Evolutionary conservation across 2,888 invertebrate genomes (phyloP).

Genomic region (Hybos culiciformis): DNA sequence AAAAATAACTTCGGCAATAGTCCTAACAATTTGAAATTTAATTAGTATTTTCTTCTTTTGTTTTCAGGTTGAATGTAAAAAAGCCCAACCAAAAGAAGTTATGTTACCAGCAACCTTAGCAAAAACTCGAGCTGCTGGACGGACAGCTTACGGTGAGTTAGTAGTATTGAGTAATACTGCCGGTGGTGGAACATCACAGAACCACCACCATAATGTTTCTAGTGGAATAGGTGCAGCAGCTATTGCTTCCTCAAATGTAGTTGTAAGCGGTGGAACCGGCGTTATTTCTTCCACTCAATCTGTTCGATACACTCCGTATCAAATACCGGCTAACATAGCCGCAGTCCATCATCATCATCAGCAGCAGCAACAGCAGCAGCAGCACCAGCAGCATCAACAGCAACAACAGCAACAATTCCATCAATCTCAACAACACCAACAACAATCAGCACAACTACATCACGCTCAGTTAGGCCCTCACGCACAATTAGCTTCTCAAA

Average conservation of each 20-base stretch:
- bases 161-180: constrained; percentile 64
- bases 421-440: constrained; percentile 24
- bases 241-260: constrained; percentile 33
- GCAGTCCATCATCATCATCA: constrained; percentile 28
- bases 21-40: not conserved
- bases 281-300: constrained; percentile 29
- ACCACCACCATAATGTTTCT: constrained; percentile 16
- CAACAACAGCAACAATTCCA: constrained; percentile 38
- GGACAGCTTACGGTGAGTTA: constrained; percentile 97
- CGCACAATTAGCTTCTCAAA: constrained; percentile 20
- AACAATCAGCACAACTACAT: constrained; percentile 19
- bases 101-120: constrained; percentile 97
- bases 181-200: constrained; percentile 11
- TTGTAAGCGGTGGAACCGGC: constrained; percentile 15
- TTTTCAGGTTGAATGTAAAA: constrained; percentile 97
- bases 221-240: constrained; percentile 15
- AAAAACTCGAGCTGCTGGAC: constrained; percentile 87
- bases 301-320: constrained; percentile 49
- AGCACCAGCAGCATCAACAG: constrained; percentile 24
- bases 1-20: not conserved
- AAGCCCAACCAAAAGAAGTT: constrained; percentile 99
- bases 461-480: constrained; percentile 38
- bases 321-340: constrained; percentile 40
- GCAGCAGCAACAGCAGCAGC: constrained; percentile 29
- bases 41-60: constrained; percentile 9